Evolutionary conservation across 2,797 vertebrate species (phyloP).

Genomic region (Anguilla pacifica): DNA sequence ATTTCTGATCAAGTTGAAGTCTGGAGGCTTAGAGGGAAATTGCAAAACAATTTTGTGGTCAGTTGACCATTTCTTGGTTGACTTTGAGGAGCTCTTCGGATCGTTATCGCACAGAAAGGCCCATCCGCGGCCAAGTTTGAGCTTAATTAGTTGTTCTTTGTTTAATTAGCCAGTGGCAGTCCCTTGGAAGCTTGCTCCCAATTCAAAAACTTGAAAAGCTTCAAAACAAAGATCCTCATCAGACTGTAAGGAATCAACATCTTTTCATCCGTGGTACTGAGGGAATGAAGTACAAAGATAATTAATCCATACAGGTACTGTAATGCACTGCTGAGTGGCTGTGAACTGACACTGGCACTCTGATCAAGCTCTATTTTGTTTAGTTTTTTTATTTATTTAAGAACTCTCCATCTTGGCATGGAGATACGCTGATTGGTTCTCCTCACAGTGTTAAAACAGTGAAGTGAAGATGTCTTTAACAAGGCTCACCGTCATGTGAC

Average conservation of each 20-base stretch:
- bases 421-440: conserved; percentile 5
- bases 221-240: conserved; percentile 5
- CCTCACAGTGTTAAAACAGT: background rate
- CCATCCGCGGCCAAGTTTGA: background rate
- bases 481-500: background rate
- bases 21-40: background rate
- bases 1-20: background rate
- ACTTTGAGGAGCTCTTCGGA: background rate
- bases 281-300: conserved; percentile 23
- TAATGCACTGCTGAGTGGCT: background rate
- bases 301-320: background rate
- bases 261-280: conserved; percentile 54
- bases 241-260: conserved; percentile 31
- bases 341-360: background rate
- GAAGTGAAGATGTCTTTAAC: conserved; percentile 8
- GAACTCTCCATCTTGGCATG: background rate
- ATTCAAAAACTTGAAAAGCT: conserved; percentile 45
- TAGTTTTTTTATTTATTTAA: background rate
- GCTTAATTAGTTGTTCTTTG: background rate
- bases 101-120: background rate
- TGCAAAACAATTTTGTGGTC: background rate
- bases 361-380: background rate
- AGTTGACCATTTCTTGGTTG: background rate
- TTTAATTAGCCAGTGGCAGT: background rate
- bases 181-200: conserved; percentile 57